A percentile compares a stretch with the other conserved stretches of the same genome.
phyloP scores from a whole-genome alignment of 2,888 invertebrate species.

The Rhogogaster chlorosoma region DNA sequence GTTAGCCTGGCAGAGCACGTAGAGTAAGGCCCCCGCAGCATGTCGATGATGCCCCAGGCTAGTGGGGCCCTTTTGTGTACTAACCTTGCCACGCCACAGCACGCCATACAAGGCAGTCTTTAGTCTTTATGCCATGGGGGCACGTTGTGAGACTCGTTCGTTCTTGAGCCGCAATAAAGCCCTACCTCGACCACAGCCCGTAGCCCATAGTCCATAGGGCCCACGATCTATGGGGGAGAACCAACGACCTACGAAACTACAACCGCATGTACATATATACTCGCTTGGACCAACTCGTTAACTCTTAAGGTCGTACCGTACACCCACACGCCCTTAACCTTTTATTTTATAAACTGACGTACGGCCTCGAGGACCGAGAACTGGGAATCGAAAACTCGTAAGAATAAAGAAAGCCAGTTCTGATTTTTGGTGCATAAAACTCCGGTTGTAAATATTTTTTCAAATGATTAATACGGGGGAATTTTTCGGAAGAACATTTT shows the following conservation, averaged over 20 bases:
- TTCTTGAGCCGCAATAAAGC: neutral
- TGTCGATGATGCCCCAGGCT: constrained; percentile 41
- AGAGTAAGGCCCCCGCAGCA: constrained; percentile 35
- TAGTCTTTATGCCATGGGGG: constrained; percentile 28
- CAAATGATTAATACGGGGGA: neutral
- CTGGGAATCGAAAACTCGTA: neutral
- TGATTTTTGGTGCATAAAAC: neutral
- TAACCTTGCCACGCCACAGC: constrained; percentile 11
- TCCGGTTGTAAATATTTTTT: neutral
- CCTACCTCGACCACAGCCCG: neutral
- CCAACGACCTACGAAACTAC: constrained; percentile 7
- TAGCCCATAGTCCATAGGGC: neutral
- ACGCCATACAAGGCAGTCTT: constrained; percentile 45
- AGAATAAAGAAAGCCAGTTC: neutral
- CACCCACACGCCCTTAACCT: constrained; percentile 29
- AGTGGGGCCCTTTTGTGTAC: constrained; percentile 34
- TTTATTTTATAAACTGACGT: constrained; percentile 37
- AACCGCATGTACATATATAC: neutral
- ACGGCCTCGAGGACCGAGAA: constrained; percentile 17
- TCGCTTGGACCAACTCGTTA: constrained; percentile 5
- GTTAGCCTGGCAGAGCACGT: constrained; percentile 44
- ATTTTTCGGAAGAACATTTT: neutral
- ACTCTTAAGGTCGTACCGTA: constrained; percentile 18
- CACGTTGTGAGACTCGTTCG: constrained; percentile 11
- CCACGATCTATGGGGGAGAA: neutral